Evolutionary conservation across 2,888 invertebrate species (phyloP), one percentile per base, ranked within the genome.

Genomic region (Callyntrura sp.): DNA sequence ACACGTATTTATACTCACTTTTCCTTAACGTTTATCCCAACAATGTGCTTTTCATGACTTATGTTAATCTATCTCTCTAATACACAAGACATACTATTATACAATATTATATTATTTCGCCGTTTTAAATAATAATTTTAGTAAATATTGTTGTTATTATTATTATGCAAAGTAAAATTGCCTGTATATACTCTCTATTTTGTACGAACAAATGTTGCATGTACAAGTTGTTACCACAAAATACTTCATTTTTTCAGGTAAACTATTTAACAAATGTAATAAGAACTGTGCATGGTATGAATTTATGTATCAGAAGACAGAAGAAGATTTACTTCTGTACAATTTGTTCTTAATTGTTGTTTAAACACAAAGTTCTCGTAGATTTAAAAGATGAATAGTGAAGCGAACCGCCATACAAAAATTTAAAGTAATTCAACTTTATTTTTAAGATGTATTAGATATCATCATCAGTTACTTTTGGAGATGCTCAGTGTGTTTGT

Each of bases 201-300:
- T 88, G 83, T 85, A 88, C 81, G 78, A 70, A 85, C 73, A 78
- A 55, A 35, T 91, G 76, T 82, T 85, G 68, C 88, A 81, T 89
- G 89, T 90, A 90, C 91, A 90, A 87, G 85, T 90, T 89, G 91
- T 91, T 91, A 91, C 91, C 91, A 90, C 28, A 88, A 70, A 70
- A 70, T 43, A 84, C 73, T 60, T 81, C 65, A 79, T 45, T 81
- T 65, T 82, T 57, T 60, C 81, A 65, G 55, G 51, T 79, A 79
- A 45, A 51, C 78, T 78, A 45, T 78, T 45, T 78, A 43, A 35
- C 3, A 68, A 35, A n/a, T 43, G 6, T 57, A 17, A 57, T 60
- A 23, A 60, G 23, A 23, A 11, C n/a, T 60, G 60, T 60, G 17
- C 17, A 11, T 60, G 35, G 35, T 4, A 35, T 35, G 35, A 35